These are phyloP conservation scores for Meteorus colon DNA, from an alignment of 2,888 invertebrate species.

Conservation along the genomic window DNA sequence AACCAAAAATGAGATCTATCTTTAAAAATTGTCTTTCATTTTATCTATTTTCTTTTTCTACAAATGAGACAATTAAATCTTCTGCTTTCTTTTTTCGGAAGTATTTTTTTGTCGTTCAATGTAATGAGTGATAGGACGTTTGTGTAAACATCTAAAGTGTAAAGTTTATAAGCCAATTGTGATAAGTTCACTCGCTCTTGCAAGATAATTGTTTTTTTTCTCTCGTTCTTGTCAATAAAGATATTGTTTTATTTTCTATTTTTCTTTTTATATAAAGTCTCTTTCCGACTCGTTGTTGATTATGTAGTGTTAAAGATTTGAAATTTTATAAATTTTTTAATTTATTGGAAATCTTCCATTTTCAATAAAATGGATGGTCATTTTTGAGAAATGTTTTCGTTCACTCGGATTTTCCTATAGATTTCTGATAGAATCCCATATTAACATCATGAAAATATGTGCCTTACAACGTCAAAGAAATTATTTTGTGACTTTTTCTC, in stretches of 20 bases:
- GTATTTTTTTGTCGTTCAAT: not conserved
- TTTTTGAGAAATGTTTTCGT: not conserved
- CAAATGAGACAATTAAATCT: not conserved
- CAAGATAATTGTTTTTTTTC: constrained; percentile 1
- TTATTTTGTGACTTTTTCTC: too few species aligned
- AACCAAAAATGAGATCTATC: not conserved
- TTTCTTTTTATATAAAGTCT: not conserved
- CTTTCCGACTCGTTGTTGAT: not conserved
- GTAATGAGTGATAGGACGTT: not conserved
- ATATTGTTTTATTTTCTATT: not conserved
- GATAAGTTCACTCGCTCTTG: not conserved
- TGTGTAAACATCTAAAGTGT: constrained; percentile 5
- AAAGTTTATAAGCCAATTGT: constrained; percentile 16
- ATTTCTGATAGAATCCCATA: not conserved
- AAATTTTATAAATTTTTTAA: not conserved
- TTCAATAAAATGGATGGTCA: too few species aligned
- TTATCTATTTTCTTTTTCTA: not conserved
- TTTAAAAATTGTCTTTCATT: not conserved
- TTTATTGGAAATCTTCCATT: not conserved
- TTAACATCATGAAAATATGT: not conserved
- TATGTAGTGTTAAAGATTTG: not conserved
- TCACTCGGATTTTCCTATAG: not conserved
- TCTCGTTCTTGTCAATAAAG: constrained; percentile 2
- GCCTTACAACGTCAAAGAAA: not conserved
- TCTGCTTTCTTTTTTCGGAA: not conserved